Evolutionary conservation across 2,888 invertebrate species (phyloP).

Genomic region (Galeopsomyia nigrocyanea): DNA sequence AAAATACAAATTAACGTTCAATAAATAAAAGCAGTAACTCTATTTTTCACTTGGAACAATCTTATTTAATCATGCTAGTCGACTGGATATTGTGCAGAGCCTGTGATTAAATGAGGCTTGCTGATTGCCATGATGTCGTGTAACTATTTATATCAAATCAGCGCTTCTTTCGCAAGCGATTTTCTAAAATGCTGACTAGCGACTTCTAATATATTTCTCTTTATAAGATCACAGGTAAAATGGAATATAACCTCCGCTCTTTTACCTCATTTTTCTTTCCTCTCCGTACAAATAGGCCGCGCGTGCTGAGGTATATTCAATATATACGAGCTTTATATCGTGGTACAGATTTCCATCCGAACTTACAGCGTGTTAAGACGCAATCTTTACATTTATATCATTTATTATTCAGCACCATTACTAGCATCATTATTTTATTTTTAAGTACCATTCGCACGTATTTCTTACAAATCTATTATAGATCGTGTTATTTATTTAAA

Average conservation of each 20-base stretch:
- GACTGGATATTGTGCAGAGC: constrained; percentile 10
- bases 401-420: constrained; percentile 26
- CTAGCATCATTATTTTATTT: no score
- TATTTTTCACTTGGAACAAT: constrained; percentile 21
- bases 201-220: constrained; percentile 11
- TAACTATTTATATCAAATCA: constrained; percentile 23
- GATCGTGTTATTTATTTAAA: no score
- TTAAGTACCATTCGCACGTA: no score
- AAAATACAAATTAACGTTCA: background rate
- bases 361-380: constrained; percentile 2
- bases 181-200: constrained; percentile 39
- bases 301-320: constrained; percentile 13
- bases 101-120: constrained; percentile 27
- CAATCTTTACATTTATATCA: constrained; percentile 16
- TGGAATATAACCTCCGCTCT: constrained; percentile 30
- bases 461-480: no score
- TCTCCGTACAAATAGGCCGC: constrained; percentile 25
- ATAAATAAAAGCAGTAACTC: constrained; percentile 18
- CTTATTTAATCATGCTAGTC: constrained; percentile 13
- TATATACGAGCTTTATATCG: constrained; percentile 14
- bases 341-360: constrained; percentile 4
- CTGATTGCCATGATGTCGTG: constrained; percentile 28
- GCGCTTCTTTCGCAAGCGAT: constrained; percentile 11
- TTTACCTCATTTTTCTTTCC: background rate
- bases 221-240: constrained; percentile 42